Conservation (phyloP, 2,888 invertebrate genomes). For the Plutella xylostella region DNA sequence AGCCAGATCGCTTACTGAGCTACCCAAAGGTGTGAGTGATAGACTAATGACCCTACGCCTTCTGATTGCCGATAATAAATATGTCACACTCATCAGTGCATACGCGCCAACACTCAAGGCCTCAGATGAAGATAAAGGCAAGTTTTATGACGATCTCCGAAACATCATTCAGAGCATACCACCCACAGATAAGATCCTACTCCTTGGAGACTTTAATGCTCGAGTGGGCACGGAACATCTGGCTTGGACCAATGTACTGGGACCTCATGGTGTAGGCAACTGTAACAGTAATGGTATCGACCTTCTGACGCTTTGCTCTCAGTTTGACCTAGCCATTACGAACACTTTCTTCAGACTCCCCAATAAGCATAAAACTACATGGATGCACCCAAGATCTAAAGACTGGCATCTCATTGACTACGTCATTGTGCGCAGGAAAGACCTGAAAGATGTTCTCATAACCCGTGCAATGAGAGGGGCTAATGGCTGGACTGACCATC, state of each 20-base stretch:
- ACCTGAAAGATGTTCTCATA: too few relatives aligned
- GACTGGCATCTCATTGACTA: too few relatives aligned
- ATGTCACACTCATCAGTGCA: not conserved
- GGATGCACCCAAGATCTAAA: too few relatives aligned
- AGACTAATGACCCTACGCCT: not conserved
- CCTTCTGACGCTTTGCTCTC: not conserved
- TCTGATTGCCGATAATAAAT: not conserved
- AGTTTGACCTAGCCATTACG: not conserved
- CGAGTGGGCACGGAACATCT: not conserved
- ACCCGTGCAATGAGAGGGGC: too few relatives aligned
- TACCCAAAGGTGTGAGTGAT: not conserved
- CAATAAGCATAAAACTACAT: too few relatives aligned
- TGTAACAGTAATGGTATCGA: not conserved
- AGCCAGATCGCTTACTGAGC: not conserved
- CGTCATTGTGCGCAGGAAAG: too few relatives aligned
- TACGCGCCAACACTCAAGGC: not conserved
- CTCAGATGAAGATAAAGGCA: too few relatives aligned
- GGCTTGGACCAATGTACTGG: too few relatives aligned
- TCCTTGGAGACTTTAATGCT: not conserved
- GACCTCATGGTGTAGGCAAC: not conserved
- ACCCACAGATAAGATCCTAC: not conserved
- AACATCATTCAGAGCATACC: not conserved
- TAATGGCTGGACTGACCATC: too few relatives aligned
- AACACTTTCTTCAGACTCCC: too few relatives aligned
- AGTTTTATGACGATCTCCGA: constrained; percentile 1